Conservation (phyloP, 2,888 invertebrate genomes). For the Eupithecia inturbata region DNA sequence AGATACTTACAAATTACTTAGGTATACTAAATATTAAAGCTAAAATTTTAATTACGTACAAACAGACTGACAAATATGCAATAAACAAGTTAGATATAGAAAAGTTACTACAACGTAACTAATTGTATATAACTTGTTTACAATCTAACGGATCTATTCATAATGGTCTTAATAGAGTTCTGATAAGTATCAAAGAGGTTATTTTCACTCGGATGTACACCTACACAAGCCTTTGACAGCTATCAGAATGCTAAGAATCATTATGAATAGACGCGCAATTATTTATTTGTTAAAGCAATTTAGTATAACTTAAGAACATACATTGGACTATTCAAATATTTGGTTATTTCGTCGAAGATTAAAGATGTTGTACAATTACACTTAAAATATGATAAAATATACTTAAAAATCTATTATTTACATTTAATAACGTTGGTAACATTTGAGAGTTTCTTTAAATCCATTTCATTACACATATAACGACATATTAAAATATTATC, state of each 20-base stretch:
- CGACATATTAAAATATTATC: not conserved
- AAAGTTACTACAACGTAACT: constrained; percentile 52
- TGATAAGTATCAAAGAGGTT: not conserved
- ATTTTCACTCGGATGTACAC: not conserved
- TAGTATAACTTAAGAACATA: constrained; percentile 8
- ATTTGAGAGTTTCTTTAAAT: not conserved
- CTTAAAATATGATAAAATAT: not conserved
- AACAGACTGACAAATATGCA: constrained; percentile 8
- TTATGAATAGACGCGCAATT: not conserved
- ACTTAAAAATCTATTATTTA: constrained; percentile 14
- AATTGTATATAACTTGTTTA: constrained; percentile 13
- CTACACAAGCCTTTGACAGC: constrained; percentile 1
- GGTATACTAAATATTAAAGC: not conserved
- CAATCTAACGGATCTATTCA: not conserved
- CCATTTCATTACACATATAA: not conserved
- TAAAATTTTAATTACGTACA: not conserved
- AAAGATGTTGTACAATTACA: constrained; percentile 5
- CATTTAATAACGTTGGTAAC: constrained; percentile 11
- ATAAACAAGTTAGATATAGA: constrained; percentile 10
- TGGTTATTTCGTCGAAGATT: constrained; percentile 25
- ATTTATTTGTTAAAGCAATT: constrained; percentile 2
- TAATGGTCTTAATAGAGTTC: not conserved
- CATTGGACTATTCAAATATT: constrained; percentile 34
- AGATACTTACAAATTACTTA: not conserved
- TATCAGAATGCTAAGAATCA: not conserved